phyloP scores from a whole-genome alignment of 1,140 invertebrate genomes.

The Cephus cinctus region DNA sequence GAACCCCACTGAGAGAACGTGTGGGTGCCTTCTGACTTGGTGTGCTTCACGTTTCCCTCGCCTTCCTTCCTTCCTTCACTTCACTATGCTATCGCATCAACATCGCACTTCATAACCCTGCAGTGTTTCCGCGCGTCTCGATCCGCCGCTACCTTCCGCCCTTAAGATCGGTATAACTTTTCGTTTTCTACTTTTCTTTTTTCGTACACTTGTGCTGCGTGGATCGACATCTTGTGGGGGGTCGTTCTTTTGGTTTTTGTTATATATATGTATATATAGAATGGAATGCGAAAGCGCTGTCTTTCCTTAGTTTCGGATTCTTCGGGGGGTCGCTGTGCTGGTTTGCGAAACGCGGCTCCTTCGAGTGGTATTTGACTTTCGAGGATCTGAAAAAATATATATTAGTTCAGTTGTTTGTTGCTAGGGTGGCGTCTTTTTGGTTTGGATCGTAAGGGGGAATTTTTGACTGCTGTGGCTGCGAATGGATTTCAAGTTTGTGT shows the following conservation, averaged over 20 bases:
- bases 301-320: slow-evolving; percentile 14
- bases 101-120: slow-evolving; percentile 48
- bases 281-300: slow-evolving; percentile 8
- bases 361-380: slow-evolving; percentile 7
- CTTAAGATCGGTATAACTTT: neutral
- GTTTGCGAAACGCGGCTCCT: neutral
- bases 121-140: slow-evolving; percentile 43
- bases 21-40: neutral
- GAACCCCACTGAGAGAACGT: neutral
- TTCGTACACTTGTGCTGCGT: slow-evolving; percentile 4
- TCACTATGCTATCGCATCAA: slow-evolving; percentile 40
- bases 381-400: too few species aligned
- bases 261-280: neutral
- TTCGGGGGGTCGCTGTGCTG: slow-evolving; percentile 10
- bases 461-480: too few species aligned
- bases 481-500: too few species aligned
- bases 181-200: slow-evolving; percentile 3
- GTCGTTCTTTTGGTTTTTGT: too few species aligned
- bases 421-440: too few species aligned
- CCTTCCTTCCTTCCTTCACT: neutral
- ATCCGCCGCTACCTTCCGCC: slow-evolving; percentile 21
- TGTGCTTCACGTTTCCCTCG: slow-evolving; percentile 2
- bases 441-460: too few species aligned
- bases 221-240: too few species aligned
- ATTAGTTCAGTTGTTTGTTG: too few species aligned